Evolutionary conservation across 2,797 vertebrate genomes (phyloP).

Genomic region (Sciaenops ocellatus): DNA sequence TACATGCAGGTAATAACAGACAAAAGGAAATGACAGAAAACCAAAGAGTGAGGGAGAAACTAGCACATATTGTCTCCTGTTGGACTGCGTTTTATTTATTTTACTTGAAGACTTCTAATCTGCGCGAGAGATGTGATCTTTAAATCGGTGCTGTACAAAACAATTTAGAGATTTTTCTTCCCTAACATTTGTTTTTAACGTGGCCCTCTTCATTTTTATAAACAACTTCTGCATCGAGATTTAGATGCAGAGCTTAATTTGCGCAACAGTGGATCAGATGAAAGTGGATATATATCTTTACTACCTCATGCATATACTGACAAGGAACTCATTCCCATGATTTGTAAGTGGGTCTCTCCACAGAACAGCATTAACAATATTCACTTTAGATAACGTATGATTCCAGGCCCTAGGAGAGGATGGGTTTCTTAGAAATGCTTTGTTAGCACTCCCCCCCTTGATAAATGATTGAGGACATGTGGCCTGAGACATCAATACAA

Average conservation of each 20-base stretch:
- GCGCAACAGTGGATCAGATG: constrained; percentile 52
- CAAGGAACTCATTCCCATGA: constrained; percentile 76
- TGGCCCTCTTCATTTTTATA: constrained; percentile 27
- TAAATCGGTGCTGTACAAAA: constrained; percentile 13
- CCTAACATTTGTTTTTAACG: constrained; percentile 5
- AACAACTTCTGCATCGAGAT: constrained; percentile 44
- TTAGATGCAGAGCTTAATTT: constrained; percentile 62
- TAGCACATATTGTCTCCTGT: constrained; percentile 35
- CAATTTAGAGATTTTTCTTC: constrained; percentile 13
- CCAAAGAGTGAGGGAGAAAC: constrained; percentile 45
- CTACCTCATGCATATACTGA: constrained; percentile 58
- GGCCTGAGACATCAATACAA: constrained; percentile 85
- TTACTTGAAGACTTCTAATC: constrained; percentile 27
- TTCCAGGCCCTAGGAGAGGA: constrained; percentile 70
- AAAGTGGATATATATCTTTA: constrained; percentile 69
- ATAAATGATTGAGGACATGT: constrained; percentile 87
- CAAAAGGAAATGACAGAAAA: constrained; percentile 74
- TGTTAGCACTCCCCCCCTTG: constrained; percentile 83
- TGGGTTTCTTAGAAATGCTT: constrained; percentile 83
- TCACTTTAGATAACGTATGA: constrained; percentile 84
- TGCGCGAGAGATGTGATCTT: constrained; percentile 37
- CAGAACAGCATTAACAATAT: constrained; percentile 81
- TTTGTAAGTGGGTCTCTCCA: constrained; percentile 79
- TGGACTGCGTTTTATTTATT: background rate
- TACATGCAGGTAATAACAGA: constrained; percentile 74